These are phyloP conservation scores for Megaceryle maxima DNA, from an alignment of 2,113 vertebrate genomes.

Conservation along the genomic window DNA sequence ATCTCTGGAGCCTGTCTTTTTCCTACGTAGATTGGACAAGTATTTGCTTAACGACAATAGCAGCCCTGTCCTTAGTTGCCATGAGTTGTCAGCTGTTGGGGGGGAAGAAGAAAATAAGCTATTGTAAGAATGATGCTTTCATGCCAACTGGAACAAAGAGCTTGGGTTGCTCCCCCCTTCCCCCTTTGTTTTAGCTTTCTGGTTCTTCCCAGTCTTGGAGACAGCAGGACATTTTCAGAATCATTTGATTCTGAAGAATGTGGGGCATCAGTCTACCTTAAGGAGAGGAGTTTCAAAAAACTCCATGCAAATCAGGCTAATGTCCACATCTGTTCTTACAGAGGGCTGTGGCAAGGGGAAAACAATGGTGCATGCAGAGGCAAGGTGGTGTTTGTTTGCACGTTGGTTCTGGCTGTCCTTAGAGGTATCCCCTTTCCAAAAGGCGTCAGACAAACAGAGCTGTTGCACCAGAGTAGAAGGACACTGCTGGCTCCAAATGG, in stretches of 20 bases:
- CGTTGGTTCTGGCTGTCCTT: background rate
- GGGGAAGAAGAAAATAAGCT: slow-evolving; percentile 57
- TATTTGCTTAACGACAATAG: slow-evolving; percentile 62
- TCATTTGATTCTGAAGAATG: slow-evolving; percentile 1
- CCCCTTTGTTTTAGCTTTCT: slow-evolving; percentile 59
- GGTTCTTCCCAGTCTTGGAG: slow-evolving; percentile 48
- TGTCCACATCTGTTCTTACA: background rate
- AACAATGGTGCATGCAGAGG: background rate
- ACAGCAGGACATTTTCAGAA: background rate
- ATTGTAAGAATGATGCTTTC: slow-evolving; percentile 60
- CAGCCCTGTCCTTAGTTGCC: slow-evolving; percentile 66
- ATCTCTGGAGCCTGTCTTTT: slow-evolving; percentile 55
- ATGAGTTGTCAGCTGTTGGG: slow-evolving; percentile 64
- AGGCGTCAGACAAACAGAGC: fast-evolving
- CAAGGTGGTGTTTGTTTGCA: background rate
- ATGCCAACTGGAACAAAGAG: slow-evolving; percentile 67
- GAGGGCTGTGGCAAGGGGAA: background rate
- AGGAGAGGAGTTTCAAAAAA: background rate
- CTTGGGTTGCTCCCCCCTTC: slow-evolving; percentile 29
- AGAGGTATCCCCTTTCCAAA: background rate
- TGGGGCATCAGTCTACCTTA: background rate
- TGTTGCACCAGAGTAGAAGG: background rate
- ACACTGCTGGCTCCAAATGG: background rate
- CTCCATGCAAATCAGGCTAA: background rate
- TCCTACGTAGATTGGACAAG: slow-evolving; percentile 56